phyloP scores from a whole-genome alignment of 2,797 vertebrate genomes.

The Graptemys geographica region DNA sequence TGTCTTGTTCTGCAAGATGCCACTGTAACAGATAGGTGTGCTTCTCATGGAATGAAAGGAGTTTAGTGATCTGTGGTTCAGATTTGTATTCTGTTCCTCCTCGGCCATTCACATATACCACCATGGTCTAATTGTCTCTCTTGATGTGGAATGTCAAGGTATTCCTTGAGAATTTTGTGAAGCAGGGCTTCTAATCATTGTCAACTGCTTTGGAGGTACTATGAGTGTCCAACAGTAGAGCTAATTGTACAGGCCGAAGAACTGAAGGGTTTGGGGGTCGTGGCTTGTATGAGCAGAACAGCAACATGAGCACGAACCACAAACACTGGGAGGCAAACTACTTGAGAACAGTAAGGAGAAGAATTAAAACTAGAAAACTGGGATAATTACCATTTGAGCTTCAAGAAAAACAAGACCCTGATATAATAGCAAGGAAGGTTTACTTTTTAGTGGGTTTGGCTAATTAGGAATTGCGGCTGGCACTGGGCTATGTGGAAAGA shows the following conservation, averaged over 20 bases:
- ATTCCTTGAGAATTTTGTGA: background rate
- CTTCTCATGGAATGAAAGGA: background rate
- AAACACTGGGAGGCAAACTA: background rate
- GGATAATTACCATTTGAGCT: background rate
- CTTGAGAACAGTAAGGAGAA: background rate
- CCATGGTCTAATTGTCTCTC: background rate
- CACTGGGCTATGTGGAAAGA: background rate
- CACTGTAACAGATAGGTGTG: background rate
- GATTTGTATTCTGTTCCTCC: background rate
- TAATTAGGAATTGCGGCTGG: background rate
- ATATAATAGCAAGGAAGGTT: background rate
- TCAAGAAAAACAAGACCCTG: background rate
- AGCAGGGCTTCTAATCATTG: background rate
- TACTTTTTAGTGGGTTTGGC: background rate
- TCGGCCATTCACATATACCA: background rate
- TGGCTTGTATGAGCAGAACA: background rate
- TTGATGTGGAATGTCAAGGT: background rate
- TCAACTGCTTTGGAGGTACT: background rate
- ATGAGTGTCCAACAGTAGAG: background rate
- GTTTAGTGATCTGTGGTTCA: background rate
- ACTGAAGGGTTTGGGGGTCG: background rate
- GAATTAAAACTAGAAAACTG: background rate
- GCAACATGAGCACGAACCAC: background rate
- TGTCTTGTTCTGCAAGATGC: background rate
- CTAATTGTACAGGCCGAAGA: background rate